Conservation (phyloP, 2,888 invertebrate genomes). For the Uloborus plumipes region DNA sequence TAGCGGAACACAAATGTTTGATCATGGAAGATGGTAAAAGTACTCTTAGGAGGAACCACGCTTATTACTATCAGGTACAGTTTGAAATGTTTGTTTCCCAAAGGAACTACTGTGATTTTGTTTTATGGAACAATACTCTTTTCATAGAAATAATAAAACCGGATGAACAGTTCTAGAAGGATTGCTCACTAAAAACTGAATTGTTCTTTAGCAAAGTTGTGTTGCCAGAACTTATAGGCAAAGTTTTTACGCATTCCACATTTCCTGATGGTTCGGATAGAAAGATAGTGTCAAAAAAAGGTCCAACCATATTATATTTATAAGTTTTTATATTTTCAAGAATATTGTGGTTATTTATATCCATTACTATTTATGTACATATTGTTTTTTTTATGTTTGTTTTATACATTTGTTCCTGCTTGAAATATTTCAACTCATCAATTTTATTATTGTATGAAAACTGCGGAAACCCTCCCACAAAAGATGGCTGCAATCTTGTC, state of each 20-base stretch:
- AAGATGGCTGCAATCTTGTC: too few relatives aligned
- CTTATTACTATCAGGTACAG: not conserved
- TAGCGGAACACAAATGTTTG: not conserved
- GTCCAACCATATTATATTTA: too few relatives aligned
- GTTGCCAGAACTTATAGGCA: not conserved
- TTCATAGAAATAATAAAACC: not conserved
- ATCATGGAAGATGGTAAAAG: not conserved
- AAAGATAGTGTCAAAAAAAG: too few relatives aligned
- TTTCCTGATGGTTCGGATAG: too few relatives aligned
- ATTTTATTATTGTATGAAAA: too few relatives aligned
- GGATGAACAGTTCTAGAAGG: not conserved
- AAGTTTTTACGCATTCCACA: not conserved
- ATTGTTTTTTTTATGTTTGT: too few relatives aligned
- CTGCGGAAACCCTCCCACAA: too few relatives aligned
- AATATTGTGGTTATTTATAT: too few relatives aligned
- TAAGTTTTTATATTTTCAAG: too few relatives aligned
- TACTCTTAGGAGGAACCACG: not conserved
- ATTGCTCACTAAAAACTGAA: not conserved
- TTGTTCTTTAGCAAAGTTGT: not conserved
- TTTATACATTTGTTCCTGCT: too few relatives aligned
- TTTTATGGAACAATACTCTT: not conserved
- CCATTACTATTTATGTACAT: too few relatives aligned
- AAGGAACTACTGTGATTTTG: not conserved
- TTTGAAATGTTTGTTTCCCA: not conserved
- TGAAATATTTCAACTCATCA: too few relatives aligned